Evolutionary conservation across 2,797 vertebrate species (phyloP), one percentile per base, ranked within the genome.

Genomic region (Heliangelus exortis): DNA sequence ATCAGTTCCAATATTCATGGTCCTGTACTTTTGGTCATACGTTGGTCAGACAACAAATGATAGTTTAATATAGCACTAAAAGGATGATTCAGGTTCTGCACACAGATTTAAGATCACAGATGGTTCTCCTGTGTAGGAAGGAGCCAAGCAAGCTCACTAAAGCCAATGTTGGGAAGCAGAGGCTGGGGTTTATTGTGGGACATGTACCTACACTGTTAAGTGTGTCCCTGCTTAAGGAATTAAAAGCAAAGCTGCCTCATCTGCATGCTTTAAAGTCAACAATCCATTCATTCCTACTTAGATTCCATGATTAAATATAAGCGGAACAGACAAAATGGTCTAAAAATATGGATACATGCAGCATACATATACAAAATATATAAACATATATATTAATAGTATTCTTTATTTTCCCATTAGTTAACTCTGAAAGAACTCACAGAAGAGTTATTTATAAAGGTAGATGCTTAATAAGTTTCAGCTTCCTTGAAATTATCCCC

Each of bases 371-470:
- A 34, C 39, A 68, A 48, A 23, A 63, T 26, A 29, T 22, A 4
- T 28, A 51, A 10, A 5, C 20, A 1, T 9, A 21, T 16, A 17
- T 12, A 15, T 15, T 34, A 34, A 13, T 7, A 29, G 0, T 4
- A 54, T 2, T 1, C 2, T 31, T 71, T 71, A 22, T 62, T 87
- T 84, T 62, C 15, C 17, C 3, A 1, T 36, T 86, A 57, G 22
- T 66, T 18, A 57, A 10, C 4, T 15, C 4, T 54, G 13, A 9
- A 71, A 10, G 2, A 50, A 15, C 6, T 59, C 47, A 15, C 18
- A 65, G 39, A 68, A 61, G 9, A 65, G 9, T 47, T 29, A 47
- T n/a, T 69, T 66, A 55, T 9, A 76, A 89, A 55, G 3, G 20
- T 18, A 59, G 17, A 36, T 39, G 3, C 3, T 74, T 81, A 50